Evolutionary conservation across 1,140 invertebrate species (phyloP).

Genomic region (Penaeus vannamei): DNA sequence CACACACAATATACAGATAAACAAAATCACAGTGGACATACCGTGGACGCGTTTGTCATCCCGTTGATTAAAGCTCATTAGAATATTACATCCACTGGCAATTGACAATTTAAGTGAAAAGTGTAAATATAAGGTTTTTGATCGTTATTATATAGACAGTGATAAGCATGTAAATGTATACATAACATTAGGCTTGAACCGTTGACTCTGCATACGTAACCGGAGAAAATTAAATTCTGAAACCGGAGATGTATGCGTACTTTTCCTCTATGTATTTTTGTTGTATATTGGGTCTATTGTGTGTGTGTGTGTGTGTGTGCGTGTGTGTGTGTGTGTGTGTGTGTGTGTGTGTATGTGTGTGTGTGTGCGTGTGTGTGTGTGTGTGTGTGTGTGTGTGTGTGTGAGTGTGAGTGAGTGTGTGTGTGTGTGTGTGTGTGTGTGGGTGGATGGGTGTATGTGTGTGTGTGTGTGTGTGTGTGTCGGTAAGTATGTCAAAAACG

Average conservation of each 20-base stretch:
- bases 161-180: background rate
- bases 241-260: background rate
- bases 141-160: too few relatives aligned
- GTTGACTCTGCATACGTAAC: too few relatives aligned
- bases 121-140: too few relatives aligned
- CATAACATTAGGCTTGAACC: background rate
- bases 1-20: too few relatives aligned
- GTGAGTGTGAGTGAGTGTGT: slow-evolving; percentile 21
- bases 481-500: too few relatives aligned
- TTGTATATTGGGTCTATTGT: background rate
- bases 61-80: too few relatives aligned
- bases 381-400: slow-evolving; percentile 35
- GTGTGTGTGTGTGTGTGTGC: slow-evolving; percentile 43
- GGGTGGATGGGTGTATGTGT: slow-evolving; percentile 20
- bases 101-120: too few relatives aligned
- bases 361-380: slow-evolving; percentile 44
- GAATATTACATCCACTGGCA: too few relatives aligned
- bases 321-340: slow-evolving; percentile 35
- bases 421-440: slow-evolving; percentile 26
- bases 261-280: too few relatives aligned
- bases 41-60: too few relatives aligned
- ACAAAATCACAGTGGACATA: too few relatives aligned
- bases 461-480: slow-evolving; percentile 31
- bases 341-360: slow-evolving; percentile 43
- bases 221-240: background rate